A percentile compares a stretch with the other conserved stretches of the same genome.
Evolutionary conservation across 1,140 invertebrate genomes (phyloP).

Genomic region (Cydia pomonella): DNA sequence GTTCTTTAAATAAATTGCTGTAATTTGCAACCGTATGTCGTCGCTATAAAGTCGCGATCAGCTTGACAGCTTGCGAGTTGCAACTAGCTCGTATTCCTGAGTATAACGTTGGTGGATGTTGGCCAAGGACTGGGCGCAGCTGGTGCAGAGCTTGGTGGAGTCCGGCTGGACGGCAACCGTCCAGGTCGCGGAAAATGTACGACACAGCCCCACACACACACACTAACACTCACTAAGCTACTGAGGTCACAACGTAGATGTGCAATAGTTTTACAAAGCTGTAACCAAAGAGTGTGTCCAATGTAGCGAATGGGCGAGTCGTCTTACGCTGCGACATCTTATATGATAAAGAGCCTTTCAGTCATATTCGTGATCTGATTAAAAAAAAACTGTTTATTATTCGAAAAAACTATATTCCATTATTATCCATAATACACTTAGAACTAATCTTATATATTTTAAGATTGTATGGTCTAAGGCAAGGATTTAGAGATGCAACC

Average conservation of each 20-base stretch:
- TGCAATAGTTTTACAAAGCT: neutral
- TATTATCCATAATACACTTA: no score
- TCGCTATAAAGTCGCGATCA: neutral
- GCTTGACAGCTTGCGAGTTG: conserved; percentile 29
- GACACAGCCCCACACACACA: conserved; percentile 56
- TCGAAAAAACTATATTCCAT: no score
- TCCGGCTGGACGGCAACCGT: conserved; percentile 89
- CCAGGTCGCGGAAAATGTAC: conserved; percentile 84
- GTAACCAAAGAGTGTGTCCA: neutral
- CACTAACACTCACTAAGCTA: conserved; percentile 20
- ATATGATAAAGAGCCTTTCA: no score
- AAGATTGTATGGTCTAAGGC: no score
- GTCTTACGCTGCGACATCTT: no score
- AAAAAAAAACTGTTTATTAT: no score
- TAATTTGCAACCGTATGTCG: neutral
- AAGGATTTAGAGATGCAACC: no score
- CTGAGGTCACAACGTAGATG: neutral
- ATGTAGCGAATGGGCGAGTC: neutral
- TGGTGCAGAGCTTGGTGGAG: conserved; percentile 89
- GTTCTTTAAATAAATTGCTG: neutral
- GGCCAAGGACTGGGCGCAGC: conserved; percentile 88
- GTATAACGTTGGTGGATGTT: conserved; percentile 76
- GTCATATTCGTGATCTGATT: no score
- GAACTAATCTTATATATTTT: no score
- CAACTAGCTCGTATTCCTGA: conserved; percentile 48